A percentile compares a stretch with the other conserved stretches of the same genome.
Evolutionary conservation across 2,113 vertebrate species (phyloP).

Genomic region (Esox niger): DNA sequence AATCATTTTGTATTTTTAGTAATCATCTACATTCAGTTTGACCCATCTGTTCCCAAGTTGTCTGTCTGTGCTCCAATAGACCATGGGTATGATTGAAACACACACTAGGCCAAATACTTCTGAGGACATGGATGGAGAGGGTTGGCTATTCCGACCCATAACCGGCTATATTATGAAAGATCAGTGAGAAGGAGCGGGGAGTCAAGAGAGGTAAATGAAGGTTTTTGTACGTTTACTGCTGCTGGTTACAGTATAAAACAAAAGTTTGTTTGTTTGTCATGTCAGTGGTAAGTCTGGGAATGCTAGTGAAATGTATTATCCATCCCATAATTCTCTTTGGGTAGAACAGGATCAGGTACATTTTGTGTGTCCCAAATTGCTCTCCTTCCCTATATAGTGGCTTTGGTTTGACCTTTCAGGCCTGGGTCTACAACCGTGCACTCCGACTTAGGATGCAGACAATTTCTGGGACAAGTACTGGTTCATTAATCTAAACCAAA

Average conservation of each 20-base stretch:
- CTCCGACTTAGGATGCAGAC: constrained; percentile 9
- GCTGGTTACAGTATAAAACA: background rate
- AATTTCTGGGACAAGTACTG: constrained; percentile 38
- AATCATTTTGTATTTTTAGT: constrained; percentile 67
- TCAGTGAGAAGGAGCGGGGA: too few relatives aligned
- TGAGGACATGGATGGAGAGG: background rate
- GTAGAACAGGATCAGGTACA: too few relatives aligned
- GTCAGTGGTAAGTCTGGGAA: background rate
- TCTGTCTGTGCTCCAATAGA: constrained; percentile 37
- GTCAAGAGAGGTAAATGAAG: too few relatives aligned
- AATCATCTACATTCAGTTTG: constrained; percentile 69
- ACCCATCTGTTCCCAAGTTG: constrained; percentile 60
- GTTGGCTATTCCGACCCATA: background rate
- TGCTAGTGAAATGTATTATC: constrained; percentile 15
- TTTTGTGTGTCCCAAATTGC: too few relatives aligned
- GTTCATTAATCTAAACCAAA: constrained; percentile 34
- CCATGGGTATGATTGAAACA: constrained; percentile 46
- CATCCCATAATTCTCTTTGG: constrained; percentile 11
- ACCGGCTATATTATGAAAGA: background rate
- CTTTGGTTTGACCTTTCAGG: too few relatives aligned
- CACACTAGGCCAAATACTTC: constrained; percentile 34
- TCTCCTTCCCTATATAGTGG: too few relatives aligned
- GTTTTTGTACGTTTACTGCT: too few relatives aligned
- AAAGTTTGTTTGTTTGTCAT: background rate
- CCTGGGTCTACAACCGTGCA: too few relatives aligned